Conservation (phyloP, 2,888 invertebrate species). For the Cantharis nigra region DNA sequence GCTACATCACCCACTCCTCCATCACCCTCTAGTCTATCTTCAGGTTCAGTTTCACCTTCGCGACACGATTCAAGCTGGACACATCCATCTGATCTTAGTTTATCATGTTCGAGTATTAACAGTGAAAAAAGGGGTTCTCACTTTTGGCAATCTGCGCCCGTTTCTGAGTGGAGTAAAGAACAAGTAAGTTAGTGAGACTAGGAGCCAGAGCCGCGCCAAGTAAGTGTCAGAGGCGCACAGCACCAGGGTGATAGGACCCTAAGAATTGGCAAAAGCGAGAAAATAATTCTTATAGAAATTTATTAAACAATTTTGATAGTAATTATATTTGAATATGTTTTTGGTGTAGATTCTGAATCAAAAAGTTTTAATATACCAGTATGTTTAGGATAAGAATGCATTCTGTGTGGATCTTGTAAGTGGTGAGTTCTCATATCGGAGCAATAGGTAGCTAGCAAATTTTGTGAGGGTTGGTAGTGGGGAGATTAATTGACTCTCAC, state of each 20-base stretch:
- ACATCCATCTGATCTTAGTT: constrained; percentile 61
- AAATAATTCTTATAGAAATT: neutral
- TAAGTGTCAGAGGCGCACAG: neutral
- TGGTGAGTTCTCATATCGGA: too few species aligned
- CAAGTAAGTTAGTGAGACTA: constrained; percentile 60
- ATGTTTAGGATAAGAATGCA: neutral
- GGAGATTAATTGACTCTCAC: too few species aligned
- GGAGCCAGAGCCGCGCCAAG: neutral
- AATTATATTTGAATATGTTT: neutral
- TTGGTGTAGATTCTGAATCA: neutral
- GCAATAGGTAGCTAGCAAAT: too few species aligned
- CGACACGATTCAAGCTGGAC: constrained; percentile 58
- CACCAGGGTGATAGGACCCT: neutral
- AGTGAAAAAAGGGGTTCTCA: constrained; percentile 67
- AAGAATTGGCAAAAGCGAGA: neutral
- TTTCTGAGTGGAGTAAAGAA: constrained; percentile 78
- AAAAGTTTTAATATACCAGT: neutral
- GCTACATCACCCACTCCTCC: constrained; percentile 62
- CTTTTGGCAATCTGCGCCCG: constrained; percentile 72
- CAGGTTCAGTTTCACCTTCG: constrained; percentile 62
- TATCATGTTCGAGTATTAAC: constrained; percentile 67
- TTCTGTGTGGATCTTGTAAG: neutral
- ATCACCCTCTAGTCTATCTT: constrained; percentile 68
- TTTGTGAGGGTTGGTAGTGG: neutral
- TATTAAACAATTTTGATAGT: neutral